A percentile compares a stretch with the other conserved stretches of the same genome.
Evolutionary conservation across 2,888 invertebrate species (phyloP).

Genomic region (Syrista parreyssii): DNA sequence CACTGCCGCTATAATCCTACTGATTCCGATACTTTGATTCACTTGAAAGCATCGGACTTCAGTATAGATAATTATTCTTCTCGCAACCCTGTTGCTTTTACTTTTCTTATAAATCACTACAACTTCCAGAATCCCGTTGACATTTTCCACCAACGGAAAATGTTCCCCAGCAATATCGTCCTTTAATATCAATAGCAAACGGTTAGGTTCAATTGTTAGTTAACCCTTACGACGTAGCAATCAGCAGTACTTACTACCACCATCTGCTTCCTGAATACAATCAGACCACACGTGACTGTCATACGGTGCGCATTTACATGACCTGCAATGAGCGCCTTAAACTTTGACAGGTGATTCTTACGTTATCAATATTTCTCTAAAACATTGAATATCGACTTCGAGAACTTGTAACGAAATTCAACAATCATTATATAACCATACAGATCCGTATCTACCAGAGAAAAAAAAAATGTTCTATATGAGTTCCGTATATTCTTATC

Average conservation of each 20-base stretch:
- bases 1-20: background rate
- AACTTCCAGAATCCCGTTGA: background rate
- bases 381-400: background rate
- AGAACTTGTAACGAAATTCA: background rate
- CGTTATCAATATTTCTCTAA: background rate
- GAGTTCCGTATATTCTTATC: background rate
- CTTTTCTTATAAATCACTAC: background rate
- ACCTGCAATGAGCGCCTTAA: background rate
- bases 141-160: background rate
- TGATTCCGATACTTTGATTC: background rate
- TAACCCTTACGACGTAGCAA: slow-evolving; percentile 52
- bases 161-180: slow-evolving; percentile 26
- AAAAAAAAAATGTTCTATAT: background rate
- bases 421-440: background rate
- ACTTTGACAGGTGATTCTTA: background rate
- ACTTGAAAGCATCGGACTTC: too few relatives aligned
- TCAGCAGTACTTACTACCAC: slow-evolving; percentile 50
- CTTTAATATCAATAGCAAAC: slow-evolving; percentile 46
- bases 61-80: background rate
- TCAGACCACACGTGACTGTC: slow-evolving; percentile 37
- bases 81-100: background rate
- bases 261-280: slow-evolving; percentile 51
- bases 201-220: slow-evolving; percentile 57
- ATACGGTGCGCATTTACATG: slow-evolving; percentile 22
- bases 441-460: background rate